Evolutionary conservation across 2,797 vertebrate species (phyloP), one percentile per base, ranked within the genome.

Genomic region (Mormyrus proboscirostris): DNA sequence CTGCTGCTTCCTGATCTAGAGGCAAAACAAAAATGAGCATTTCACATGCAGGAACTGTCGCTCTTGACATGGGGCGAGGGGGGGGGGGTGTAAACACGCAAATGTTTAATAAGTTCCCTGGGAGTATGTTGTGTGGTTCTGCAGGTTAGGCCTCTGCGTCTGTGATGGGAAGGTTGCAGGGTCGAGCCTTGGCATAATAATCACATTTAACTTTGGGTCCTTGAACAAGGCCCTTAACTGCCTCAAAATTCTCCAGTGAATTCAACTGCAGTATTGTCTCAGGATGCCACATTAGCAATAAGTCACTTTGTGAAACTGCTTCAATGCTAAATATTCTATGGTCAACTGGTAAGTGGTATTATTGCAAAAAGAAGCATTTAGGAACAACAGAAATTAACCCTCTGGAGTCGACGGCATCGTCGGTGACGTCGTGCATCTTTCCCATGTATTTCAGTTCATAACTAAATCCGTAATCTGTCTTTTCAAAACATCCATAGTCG

Each of bases 1-100:
- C 95, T 99, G 99, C 90, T 99, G 99, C 92, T 99, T 99, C 51
- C 99, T 97, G 89, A 99, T 99, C 99, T 99, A 88, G 89, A 91
- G 9, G 55, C 16, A 47, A 79, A 44, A 44, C 38, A 79, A 88
- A 41, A 65, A 22, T 14, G 38, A 88, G 59, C n/a, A 22, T 65
- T 57, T 62, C 53, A 65, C 33, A 79, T 29, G 29, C 65, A 69
- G 29, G 10, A 69, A 33, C 65, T 4, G 29, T 12, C 4, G 12
- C 29, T 14, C 65, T 29, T 25, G 25, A 29, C 10, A 29, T 55
- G 55, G 16, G 14, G 14, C 5, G 55, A 33, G 29, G 55, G n/a
- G 12, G 22, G 22, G 8, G 22, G 22, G 65, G 25, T 0, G 65
- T 5, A 84, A 25, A 89, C 38, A 33, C 79, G 7, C 9, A 3